Evolutionary conservation across 2,113 vertebrate species (phyloP), one percentile per base, ranked within the genome.

Genomic region (Grantiella picta): DNA sequence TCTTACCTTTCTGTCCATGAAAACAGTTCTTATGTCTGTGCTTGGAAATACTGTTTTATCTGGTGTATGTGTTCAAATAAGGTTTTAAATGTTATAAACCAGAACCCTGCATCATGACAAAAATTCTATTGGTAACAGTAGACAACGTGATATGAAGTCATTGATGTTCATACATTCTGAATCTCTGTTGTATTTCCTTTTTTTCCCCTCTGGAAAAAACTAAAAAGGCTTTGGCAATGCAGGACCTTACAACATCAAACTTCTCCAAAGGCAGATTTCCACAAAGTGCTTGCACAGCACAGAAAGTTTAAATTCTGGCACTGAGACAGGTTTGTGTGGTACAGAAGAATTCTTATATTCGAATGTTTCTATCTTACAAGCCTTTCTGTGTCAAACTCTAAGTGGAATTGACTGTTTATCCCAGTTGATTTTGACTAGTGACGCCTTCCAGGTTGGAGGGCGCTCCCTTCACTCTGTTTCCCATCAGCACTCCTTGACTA

Each of bases 331-430:
- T 95, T 75, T 77, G 77, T 97, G 95, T 92, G 97, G 95, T 96
- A 68, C 82, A 77, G 94, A 92, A 82, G 95, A 96, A 97, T 64
- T 92, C 82, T 94, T 95, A 60, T 72, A 97, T 97, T 94, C 91
- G 86, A 97, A 90, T 96, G 87, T 91, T 92, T 97, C 94, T 94
- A 90, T 96, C 96, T 91, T 80, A 35, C 94, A 90, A 96, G 93
- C 92, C 92, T 95, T 97, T 97, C 59, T 59, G 91, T 96, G 83
- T 97, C 96, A 97, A 96, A 84, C 52, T 93, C 79, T 97, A 97
- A 97, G 95, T 96, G 96, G 97, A 96, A 94, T 85, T 96, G 97
- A 97, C 96, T 96, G 95, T 96, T 97, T 96, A 96, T 97, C 94
- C 96, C 82, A 12, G 95, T 87, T 96, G 96, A 94, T 96, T 98